Conservation (phyloP, 2,113 vertebrate genomes). For the Dipodomys stephensi region DNA sequence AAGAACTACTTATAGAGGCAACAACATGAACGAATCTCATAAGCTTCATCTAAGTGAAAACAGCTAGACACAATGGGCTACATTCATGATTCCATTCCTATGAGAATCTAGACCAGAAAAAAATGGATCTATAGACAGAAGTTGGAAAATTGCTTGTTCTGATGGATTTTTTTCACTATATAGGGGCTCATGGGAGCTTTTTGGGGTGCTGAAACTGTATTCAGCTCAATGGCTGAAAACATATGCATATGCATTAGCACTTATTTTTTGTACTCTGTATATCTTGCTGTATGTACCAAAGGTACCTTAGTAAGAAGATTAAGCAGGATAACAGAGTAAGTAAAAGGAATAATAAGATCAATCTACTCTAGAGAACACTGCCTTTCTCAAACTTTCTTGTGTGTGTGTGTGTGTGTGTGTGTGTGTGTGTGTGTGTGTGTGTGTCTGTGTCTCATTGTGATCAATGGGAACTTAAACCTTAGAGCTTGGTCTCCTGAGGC, state of each 20-base stretch:
- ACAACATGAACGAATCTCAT: background rate
- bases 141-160: constrained; percentile 15
- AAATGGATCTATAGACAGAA: background rate
- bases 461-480: background rate
- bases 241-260: background rate
- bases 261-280: background rate
- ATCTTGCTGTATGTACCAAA: background rate
- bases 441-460: background rate
- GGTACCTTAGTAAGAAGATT: constrained; percentile 5
- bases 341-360: background rate
- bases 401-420: too few species aligned
- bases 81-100: background rate
- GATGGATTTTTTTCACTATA: background rate
- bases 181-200: constrained; percentile 31
- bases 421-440: too few species aligned
- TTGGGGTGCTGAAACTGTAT: background rate
- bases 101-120: constrained; percentile 18
- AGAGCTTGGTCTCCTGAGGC: background rate
- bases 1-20: background rate
- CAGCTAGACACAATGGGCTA: background rate
- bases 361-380: background rate
- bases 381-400: background rate
- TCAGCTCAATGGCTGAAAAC: constrained; percentile 13
- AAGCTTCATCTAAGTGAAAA: constrained; percentile 34
- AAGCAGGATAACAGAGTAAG: background rate